Conservation (phyloP, 1,140 invertebrate genomes). For the Trachymyrmex septentrionalis region DNA sequence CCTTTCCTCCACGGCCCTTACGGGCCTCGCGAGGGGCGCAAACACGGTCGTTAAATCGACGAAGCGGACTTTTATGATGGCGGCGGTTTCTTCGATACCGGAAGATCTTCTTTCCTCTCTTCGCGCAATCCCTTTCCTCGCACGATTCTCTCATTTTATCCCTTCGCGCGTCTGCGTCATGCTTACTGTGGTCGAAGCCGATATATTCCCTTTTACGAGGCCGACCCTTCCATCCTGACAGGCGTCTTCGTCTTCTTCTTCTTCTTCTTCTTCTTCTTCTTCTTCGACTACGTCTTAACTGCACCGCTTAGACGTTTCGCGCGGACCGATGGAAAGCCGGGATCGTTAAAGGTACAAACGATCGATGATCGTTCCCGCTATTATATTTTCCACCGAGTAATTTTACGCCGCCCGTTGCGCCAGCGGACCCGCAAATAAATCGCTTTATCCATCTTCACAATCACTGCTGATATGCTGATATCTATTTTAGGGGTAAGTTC, state of each 20-base stretch:
- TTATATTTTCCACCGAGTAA: slow-evolving; percentile 67
- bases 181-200: background rate
- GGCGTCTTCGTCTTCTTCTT: slow-evolving; percentile 11
- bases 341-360: slow-evolving; percentile 68
- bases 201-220: slow-evolving; percentile 69
- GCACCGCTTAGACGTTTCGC: slow-evolving; percentile 15
- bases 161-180: slow-evolving; percentile 27
- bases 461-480: background rate
- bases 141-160: slow-evolving; percentile 17
- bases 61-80: slow-evolving; percentile 76
- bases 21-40: slow-evolving; percentile 4
- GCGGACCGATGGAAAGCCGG: slow-evolving; percentile 53
- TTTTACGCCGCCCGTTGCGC: slow-evolving; percentile 25
- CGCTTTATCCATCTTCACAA: slow-evolving; percentile 40
- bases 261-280: slow-evolving; percentile 31
- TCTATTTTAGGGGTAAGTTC: background rate
- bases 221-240: slow-evolving; percentile 44
- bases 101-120: slow-evolving; percentile 66
- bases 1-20: slow-evolving; percentile 18
- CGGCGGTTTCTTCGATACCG: slow-evolving; percentile 68
- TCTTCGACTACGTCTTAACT: background rate
- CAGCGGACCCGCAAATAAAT: slow-evolving; percentile 20
- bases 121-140: background rate
- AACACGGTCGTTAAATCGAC: slow-evolving; percentile 76
- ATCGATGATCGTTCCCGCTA: slow-evolving; percentile 67